Conservation (phyloP, 2,888 invertebrate genomes). For the Drosophila kambysellisi region DNA sequence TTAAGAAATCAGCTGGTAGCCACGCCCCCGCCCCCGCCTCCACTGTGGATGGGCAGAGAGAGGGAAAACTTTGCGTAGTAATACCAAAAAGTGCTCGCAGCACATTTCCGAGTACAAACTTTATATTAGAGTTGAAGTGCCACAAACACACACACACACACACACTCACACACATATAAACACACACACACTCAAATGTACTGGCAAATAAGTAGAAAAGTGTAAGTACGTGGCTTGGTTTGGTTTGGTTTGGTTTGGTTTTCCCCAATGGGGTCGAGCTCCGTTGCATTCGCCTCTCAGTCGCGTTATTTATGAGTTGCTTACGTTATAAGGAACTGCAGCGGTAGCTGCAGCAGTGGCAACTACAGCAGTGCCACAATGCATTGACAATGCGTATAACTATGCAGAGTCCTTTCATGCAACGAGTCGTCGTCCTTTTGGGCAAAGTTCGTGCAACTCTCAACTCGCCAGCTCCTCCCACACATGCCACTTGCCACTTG, state of each 20-base stretch:
- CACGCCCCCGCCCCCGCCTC: conserved; percentile 14
- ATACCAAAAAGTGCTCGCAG: conserved; percentile 78
- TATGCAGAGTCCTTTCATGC: conserved; percentile 19
- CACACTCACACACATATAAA: conserved; percentile 13
- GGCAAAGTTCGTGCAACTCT: conserved; percentile 59
- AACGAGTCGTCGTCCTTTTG: conserved; percentile 59
- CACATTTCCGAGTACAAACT: conserved; percentile 77
- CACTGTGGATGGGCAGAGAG: conserved; percentile 32
- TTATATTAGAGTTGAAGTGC: conserved; percentile 79
- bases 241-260: conserved; percentile 7
- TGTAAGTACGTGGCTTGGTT: conserved; percentile 67
- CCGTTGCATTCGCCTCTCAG: conserved; percentile 54
- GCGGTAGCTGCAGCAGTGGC: conserved; percentile 25
- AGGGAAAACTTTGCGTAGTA: conserved; percentile 75
- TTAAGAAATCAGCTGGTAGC: conserved; percentile 62
- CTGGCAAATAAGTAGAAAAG: conserved; percentile 65
- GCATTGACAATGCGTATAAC: conserved; percentile 50
- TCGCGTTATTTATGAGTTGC: conserved; percentile 77
- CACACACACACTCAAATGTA: conserved; percentile 1
- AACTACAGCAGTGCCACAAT: conserved; percentile 28
- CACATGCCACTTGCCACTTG: background rate
- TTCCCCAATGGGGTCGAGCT: conserved; percentile 15
- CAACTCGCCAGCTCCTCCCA: conserved; percentile 12
- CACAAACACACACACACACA: conserved; percentile 56
- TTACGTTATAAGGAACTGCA: conserved; percentile 75